A percentile compares a stretch with the other conserved stretches of the same genome.
phyloP scores from a whole-genome alignment of 2,797 vertebrate genomes.

The Merluccius polli region DNA sequence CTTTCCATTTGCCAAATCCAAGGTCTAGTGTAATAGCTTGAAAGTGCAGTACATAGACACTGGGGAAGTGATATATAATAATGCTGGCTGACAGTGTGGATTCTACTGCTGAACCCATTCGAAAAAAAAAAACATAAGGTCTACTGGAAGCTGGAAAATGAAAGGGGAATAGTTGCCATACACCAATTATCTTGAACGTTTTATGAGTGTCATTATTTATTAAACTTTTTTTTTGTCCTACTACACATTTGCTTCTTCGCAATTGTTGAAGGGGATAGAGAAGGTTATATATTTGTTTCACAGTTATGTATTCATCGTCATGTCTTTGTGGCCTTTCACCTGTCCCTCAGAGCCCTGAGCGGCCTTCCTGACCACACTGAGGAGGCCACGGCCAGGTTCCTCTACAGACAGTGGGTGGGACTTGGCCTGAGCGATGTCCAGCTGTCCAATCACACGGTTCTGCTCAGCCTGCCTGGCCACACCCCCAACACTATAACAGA shows the following conservation, averaged over 20 bases:
- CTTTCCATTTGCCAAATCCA: neutral
- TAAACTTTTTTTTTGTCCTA: neutral
- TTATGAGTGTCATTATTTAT: neutral
- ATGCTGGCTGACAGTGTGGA: neutral
- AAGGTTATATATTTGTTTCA: neutral
- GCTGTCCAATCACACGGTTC: conserved; percentile 84
- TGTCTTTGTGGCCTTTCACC: neutral
- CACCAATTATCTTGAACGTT: neutral
- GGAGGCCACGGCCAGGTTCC: conserved; percentile 68
- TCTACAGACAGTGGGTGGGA: conserved; percentile 82
- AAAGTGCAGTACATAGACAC: neutral
- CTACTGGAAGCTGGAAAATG: neutral
- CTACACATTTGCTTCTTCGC: neutral
- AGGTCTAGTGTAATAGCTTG: neutral
- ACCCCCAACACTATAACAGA: conserved; percentile 82
- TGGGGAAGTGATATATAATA: neutral
- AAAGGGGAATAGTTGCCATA: neutral
- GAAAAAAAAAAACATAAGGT: neutral
- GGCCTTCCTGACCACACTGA: conserved; percentile 69
- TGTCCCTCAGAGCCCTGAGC: conserved; percentile 71
- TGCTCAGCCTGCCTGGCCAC: conserved; percentile 81
- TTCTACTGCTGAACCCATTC: neutral
- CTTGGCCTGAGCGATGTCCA: conserved; percentile 82
- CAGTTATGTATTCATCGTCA: neutral
- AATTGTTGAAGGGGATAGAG: neutral